Base-by-base conservation (phyloP, 2,888 invertebrate genomes). In the Acrobasis consociella region DNA sequence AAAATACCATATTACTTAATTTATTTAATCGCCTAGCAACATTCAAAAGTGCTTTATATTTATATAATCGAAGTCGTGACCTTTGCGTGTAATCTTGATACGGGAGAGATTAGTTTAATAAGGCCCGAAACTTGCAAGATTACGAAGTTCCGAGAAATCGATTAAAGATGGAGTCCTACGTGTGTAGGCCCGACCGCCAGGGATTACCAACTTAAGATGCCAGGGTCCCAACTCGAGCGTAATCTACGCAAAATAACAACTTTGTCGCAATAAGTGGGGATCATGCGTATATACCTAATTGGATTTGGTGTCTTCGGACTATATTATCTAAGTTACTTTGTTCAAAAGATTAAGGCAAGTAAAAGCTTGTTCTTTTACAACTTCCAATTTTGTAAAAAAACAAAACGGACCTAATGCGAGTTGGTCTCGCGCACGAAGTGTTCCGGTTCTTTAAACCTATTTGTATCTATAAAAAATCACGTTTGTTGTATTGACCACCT, bases 171-270 rank as follows among this genome's bases (percentile, higher is more conserved):
- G 10, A 13, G 9, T 8, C 31, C 22, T 17, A 46, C 56, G 56
- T 56, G 56, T 56, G 42, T 13, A 42, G 13, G 9, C 13, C 17
- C 17, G 42, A 9, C 46, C 42, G 7, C 42, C 1, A 5, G 56
- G 56, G 56, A 56, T 56, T 56, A 56, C 56, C 55, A 55, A 42
- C 22, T 46, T 56, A 56, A 56, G 56, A 56, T 56, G 56, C 42
- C 56, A n/a, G 31, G 38, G 56, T 56, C 39, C 56, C 56, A 42
- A 56, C 39, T 56, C 11, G 9, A 9, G 37, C 16, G 42, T 56
- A 42, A 56, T 56, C 56, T 15, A 42, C 39, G 42, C 56, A 56
- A 56, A 55, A 56, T 56, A 56, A 56, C 56, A 42, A 56, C 56
- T 42, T 42, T 42, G 56, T 56, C 42, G 17, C 10, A 42, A 42